Evolutionary conservation across 1,140 invertebrate genomes (phyloP).

Genomic region (Drosophila funebris): DNA sequence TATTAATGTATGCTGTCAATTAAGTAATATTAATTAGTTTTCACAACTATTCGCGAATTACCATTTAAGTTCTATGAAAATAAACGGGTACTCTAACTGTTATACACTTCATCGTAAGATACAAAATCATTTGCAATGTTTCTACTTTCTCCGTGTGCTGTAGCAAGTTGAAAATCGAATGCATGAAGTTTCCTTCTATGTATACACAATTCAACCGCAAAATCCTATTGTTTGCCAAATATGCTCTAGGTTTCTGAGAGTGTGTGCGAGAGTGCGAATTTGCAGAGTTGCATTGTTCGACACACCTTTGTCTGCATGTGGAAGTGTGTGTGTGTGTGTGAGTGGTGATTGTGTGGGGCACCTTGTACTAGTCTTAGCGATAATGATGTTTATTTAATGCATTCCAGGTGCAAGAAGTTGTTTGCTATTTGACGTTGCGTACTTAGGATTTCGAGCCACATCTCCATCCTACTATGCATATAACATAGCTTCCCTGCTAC

Average conservation of each 20-base stretch:
- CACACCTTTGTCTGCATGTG: conserved; percentile 9
- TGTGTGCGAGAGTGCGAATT: conserved; percentile 16
- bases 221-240: conserved; percentile 75
- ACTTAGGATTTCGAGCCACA: conserved; percentile 54
- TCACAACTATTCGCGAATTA: too few relatives aligned
- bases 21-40: too few relatives aligned
- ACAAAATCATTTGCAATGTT: background rate
- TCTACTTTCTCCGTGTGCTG: background rate
- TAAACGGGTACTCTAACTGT: background rate
- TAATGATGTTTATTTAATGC: conserved; percentile 82
- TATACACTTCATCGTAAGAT: background rate
- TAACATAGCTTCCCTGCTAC: conserved; percentile 17
- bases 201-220: conserved; percentile 69
- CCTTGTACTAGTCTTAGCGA: conserved; percentile 69
- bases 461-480: conserved; percentile 13
- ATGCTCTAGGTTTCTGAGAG: conserved; percentile 31
- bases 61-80: too few relatives aligned
- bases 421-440: conserved; percentile 74
- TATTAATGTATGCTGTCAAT: too few relatives aligned
- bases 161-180: conserved; percentile 38
- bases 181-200: conserved; percentile 50
- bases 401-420: conserved; percentile 79
- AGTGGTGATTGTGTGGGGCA: conserved; percentile 12
- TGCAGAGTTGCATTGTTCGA: conserved; percentile 44
- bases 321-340: conserved; percentile 15